Percentiles rank a stretch among this genome's conserved stretches.
These are phyloP conservation scores for Pocillopora damicornis DNA, from an alignment of 64 coral and sea anemone genomes.

Conservation along the genomic window DNA sequence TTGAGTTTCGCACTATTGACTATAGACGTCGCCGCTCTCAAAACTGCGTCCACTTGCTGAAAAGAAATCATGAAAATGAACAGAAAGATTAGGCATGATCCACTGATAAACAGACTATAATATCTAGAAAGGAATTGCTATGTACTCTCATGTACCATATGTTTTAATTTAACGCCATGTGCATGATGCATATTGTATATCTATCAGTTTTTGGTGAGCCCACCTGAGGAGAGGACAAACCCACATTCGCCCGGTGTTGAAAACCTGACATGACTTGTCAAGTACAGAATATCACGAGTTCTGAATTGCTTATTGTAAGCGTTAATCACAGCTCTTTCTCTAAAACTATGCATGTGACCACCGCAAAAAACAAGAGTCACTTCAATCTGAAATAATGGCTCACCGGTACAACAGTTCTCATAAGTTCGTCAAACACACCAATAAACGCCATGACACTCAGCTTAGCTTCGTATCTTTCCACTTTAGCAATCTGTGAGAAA, in stretches of 20 bases:
- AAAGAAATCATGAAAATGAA: slow-evolving; percentile 11
- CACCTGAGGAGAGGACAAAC: too few species aligned
- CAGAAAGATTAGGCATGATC: neutral
- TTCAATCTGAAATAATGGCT: neutral
- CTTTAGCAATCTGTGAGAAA: slow-evolving; percentile 79
- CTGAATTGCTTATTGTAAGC: too few species aligned
- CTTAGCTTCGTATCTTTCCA: slow-evolving; percentile 91
- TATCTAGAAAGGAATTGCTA: neutral
- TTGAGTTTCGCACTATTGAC: slow-evolving; percentile 83
- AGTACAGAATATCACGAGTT: too few species aligned
- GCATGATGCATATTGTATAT: too few species aligned
- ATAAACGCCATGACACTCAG: slow-evolving; percentile 95
- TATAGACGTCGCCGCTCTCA: slow-evolving; percentile 80
- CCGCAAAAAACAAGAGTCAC: too few species aligned
- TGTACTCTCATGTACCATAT: too few species aligned
- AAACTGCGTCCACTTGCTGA: slow-evolving; percentile 91
- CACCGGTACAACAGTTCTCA: slow-evolving; percentile 89
- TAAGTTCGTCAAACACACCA: slow-evolving; percentile 97
- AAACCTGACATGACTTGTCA: too few species aligned
- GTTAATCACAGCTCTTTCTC: too few species aligned
- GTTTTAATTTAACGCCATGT: too few species aligned
- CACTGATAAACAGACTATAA: neutral
- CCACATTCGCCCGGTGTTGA: too few species aligned
- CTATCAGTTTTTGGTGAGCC: too few species aligned
- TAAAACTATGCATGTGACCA: too few species aligned